Conservation (phyloP, 2,113 vertebrate genomes). For the Atrichornis clamosus region DNA sequence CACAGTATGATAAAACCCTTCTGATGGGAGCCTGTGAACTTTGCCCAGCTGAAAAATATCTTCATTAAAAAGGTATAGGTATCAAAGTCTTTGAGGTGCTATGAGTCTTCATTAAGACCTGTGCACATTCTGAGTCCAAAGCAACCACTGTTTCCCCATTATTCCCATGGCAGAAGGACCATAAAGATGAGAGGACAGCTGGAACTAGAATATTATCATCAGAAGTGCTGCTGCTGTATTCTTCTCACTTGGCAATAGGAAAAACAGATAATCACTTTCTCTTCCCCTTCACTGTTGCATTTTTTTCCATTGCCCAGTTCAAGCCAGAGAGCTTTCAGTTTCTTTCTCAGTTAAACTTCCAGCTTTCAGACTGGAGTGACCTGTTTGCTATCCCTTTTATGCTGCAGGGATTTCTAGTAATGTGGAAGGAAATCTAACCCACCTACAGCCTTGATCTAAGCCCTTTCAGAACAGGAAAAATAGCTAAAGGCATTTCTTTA, state of each 20-base stretch:
- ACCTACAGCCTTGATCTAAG: neutral
- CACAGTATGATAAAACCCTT: neutral
- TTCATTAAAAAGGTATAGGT: neutral
- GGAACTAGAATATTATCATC: neutral
- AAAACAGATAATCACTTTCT: neutral
- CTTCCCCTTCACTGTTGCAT: neutral
- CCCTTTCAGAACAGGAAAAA: neutral
- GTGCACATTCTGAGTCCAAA: neutral
- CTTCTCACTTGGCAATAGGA: neutral
- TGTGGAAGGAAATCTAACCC: neutral
- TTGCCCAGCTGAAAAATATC: neutral
- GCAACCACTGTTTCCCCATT: neutral
- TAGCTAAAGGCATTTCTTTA: neutral
- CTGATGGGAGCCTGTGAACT: neutral
- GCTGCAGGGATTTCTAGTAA: neutral
- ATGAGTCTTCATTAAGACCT: neutral
- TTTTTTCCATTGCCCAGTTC: neutral
- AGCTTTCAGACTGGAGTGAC: neutral
- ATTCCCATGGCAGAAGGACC: neutral
- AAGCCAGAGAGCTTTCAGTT: neutral
- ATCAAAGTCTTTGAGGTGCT: neutral
- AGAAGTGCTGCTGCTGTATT: neutral
- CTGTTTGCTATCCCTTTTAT: neutral
- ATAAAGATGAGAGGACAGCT: neutral
- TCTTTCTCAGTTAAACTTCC: neutral